phyloP scores from a whole-genome alignment of 2,797 vertebrate species.

The Anguilla anguilla region DNA sequence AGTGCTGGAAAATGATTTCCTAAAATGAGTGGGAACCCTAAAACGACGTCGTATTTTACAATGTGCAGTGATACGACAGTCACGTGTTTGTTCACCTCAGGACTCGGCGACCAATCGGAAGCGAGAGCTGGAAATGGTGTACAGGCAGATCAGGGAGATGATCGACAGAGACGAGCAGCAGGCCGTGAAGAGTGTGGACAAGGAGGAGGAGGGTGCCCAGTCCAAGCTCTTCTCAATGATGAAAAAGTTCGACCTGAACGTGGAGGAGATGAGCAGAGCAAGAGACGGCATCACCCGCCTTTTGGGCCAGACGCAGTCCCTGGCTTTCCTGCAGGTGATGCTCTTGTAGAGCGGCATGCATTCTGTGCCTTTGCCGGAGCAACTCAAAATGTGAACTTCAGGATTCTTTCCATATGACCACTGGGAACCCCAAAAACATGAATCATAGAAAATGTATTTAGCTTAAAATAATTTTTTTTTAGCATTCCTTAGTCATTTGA shows the following conservation, averaged over 20 bases:
- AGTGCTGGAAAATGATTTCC: too few species aligned
- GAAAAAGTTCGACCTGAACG: slow-evolving; percentile 74
- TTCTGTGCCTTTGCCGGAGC: too few species aligned
- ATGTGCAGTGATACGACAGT: background rate
- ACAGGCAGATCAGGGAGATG: slow-evolving; percentile 76
- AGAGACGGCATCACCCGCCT: slow-evolving; percentile 68
- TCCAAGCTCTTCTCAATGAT: slow-evolving; percentile 66
- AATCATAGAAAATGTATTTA: background rate
- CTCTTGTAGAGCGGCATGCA: background rate
- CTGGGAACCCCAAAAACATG: background rate
- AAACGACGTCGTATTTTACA: background rate
- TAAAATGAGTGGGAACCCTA: too few species aligned
- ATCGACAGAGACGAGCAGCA: slow-evolving; percentile 73
- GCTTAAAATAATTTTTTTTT: too few species aligned
- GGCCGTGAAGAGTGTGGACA: slow-evolving; percentile 64
- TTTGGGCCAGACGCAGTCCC: slow-evolving; percentile 70
- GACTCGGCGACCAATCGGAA: slow-evolving; percentile 67
- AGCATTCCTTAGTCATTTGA: background rate
- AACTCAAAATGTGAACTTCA: background rate
- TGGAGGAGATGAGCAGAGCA: slow-evolving; percentile 68
- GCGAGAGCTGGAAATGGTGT: slow-evolving; percentile 70
- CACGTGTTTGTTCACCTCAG: slow-evolving; percentile 57
- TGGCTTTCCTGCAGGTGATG: slow-evolving; percentile 86
- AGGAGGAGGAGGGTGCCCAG: slow-evolving; percentile 76
- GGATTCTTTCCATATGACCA: background rate